Evolutionary conservation across 2,888 invertebrate species (phyloP).

Genomic region (Drosophila ezoana): DNA sequence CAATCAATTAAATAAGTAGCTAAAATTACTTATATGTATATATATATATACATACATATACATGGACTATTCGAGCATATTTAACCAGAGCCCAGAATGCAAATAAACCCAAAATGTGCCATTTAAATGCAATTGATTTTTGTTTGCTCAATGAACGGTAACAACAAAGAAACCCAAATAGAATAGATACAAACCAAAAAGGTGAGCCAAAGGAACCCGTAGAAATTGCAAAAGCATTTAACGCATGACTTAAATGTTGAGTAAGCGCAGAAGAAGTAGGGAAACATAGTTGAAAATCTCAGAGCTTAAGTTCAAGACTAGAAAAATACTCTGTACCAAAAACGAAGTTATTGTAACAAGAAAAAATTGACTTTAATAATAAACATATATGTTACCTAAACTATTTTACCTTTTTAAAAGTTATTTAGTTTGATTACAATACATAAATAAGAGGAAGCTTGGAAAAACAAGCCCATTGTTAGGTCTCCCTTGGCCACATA

Average conservation of each 20-base stretch:
- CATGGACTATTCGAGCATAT: conserved; percentile 23
- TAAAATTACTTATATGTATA: conserved; percentile 17
- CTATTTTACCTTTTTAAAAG: no score
- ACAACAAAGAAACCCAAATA: conserved; percentile 42
- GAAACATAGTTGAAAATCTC: conserved; percentile 16
- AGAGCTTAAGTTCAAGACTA: neutral
- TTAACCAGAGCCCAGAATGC: conserved; percentile 30
- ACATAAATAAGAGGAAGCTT: no score
- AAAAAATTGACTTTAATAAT: no score
- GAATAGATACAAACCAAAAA: conserved; percentile 38
- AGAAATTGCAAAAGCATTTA: conserved; percentile 62
- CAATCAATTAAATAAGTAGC: conserved; percentile 57
- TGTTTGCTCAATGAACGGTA: conserved; percentile 55
- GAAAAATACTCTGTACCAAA: neutral
- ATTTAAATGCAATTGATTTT: conserved; percentile 66
- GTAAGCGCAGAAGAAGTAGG: conserved; percentile 11
- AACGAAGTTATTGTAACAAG: no score
- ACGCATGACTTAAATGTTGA: conserved; percentile 59
- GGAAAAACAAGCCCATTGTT: no score
- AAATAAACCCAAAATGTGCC: conserved; percentile 51
- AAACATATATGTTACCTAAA: no score
- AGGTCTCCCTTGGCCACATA: no score
- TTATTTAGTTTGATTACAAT: no score
- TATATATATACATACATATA: no score
- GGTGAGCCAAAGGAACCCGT: conserved; percentile 22